Evolutionary conservation across 2,797 vertebrate species (phyloP), one percentile per base, ranked within the genome.

Genomic region (Sebastolobus altivelis): DNA sequence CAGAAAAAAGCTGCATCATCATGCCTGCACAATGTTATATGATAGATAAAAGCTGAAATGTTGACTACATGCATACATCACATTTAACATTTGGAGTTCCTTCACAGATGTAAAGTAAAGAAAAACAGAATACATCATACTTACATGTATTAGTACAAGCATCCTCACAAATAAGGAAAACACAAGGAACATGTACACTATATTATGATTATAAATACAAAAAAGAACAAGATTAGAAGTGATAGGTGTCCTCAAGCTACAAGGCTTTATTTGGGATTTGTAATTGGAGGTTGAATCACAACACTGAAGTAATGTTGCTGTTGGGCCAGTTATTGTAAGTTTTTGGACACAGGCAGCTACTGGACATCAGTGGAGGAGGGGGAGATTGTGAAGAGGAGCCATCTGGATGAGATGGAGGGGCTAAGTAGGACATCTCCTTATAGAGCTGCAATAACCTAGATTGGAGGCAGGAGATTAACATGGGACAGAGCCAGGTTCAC

Each of bases 351-450:
- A 35, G 70, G 11, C 60, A 68, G 18, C 18, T 54, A 46, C 22
- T 62, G 25, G 58, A 69, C n/a, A 56, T 73, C 59, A 60, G 16
- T 52, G 29, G 6, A n/a, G 22, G 6, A n/a, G 27, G 27, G 5
- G 16, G 6, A 16, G 20, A 38, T 25, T 33, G 65, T 71, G 61
- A 60, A 55, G 73, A 67, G 27, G 43, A 69, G 52, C 49, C 59
- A 76, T 77, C 60, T 65, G 40, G 65, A 68, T 54, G 62, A 58
- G 58, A 65, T 62, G 49, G 13, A 35, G 66, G n/a, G 5, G 46
- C 38, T 40, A 75, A 58, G 65, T 68, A 74, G 72, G 76, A 54
- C 60, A 46, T 66, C n/a, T 63, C 56, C 65, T 72, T 16, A 31
- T 33, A 22, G 43, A 71, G 43, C 25, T 27, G 49, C 38, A 54